Evolutionary conservation across 2,113 vertebrate species (phyloP), one percentile per base, ranked within the genome.

Genomic region (Dipodomys ordii): DNA sequence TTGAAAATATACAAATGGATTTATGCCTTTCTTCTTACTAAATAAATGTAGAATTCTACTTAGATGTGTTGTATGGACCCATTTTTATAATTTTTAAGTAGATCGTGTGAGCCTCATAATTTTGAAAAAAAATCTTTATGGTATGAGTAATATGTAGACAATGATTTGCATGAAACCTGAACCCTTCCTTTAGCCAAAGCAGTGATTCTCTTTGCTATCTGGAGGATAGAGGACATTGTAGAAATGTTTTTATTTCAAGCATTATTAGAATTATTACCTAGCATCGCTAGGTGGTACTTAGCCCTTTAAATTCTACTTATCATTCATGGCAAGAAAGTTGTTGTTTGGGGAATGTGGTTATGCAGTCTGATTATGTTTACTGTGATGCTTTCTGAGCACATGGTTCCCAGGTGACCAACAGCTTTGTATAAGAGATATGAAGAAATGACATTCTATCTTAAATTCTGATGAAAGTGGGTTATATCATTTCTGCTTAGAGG

Each of bases 31-130:
- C 27, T 91, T 71, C 88, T 65, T 65, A 44, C 2, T 76, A 83
- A 7, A 12, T 65, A 92, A 92, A 79, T 64, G 8, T 65, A 76
- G 72, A 25, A 92, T 85, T 88, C 4, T 57, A n/a, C 92, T 7
- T 68, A 15, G 27, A 13, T 18, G 4, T 64, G 3, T 67, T 18
- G 60, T 3, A 76, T 35, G 22, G 22, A 88, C 1, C 6, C 10
- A 30, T 92, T 67, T 65, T 84, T 76, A 16, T 64, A 78, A 65
- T 53, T 92, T 71, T 85, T 69, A 93, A 95, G 28, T 90, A 67
- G 11, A 67, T 39, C 2, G 25, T 53, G 28, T 60, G 32, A 80
- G 81, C 8, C 19, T 93, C 64, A 72, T n/a, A 32, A 11, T 60
- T 73, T 35, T 83, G 72, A 72, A 64, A 72, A 71, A 23, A 71